These are phyloP conservation scores for Semaprochilodus insignis DNA, from an alignment of 2,797 vertebrate genomes.

Conservation along the genomic window DNA sequence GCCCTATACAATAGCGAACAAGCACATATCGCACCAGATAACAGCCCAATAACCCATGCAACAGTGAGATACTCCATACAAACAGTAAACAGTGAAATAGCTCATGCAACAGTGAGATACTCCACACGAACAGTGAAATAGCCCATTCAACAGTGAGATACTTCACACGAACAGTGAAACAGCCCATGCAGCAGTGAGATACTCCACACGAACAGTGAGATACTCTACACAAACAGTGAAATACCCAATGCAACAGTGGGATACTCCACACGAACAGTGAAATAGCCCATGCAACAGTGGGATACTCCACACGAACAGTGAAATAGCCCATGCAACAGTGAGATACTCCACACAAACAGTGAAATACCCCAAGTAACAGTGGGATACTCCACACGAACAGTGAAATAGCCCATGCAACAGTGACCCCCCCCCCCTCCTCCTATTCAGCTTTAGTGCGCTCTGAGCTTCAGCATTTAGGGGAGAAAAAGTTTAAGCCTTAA, in stretches of 20 bases:
- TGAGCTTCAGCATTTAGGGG: not conserved
- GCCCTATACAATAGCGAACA: no score
- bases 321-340: no score
- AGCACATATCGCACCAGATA: not conserved
- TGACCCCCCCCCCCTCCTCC: not conserved
- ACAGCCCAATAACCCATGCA: no score
- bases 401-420: not conserved
- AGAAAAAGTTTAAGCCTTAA: not conserved
- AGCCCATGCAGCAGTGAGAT: no score
- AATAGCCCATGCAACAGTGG: not conserved
- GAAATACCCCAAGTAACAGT: not conserved
- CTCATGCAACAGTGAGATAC: no score
- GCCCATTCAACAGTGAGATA: not conserved
- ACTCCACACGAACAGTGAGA: not conserved
- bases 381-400: not conserved
- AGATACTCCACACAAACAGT: not conserved
- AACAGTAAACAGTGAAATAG: no score
- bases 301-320: no score
- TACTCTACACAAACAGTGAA: not conserved
- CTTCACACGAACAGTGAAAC: no score
- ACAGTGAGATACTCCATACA: no score
- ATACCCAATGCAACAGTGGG: not conserved
- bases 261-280: no score
- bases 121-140: no score
- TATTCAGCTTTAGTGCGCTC: not conserved